Conservation (phyloP, 2,888 invertebrate species). For the Muscina levida region DNA sequence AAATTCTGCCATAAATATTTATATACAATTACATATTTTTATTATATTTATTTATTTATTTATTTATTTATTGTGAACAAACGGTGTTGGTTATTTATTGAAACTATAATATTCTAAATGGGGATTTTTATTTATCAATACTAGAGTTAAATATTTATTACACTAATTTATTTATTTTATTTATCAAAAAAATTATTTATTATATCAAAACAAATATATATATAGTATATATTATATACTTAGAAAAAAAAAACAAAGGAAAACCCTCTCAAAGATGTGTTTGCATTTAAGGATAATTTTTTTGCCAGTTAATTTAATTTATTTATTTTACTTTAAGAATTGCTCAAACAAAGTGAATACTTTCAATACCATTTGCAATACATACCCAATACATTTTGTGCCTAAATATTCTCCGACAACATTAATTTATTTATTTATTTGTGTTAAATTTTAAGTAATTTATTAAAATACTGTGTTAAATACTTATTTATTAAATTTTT, state of each 20-base stretch:
- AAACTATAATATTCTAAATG: slow-evolving; percentile 34
- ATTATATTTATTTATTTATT: slow-evolving; percentile 31
- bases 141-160: slow-evolving; percentile 56
- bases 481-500: slow-evolving; percentile 18
- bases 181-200: slow-evolving; percentile 47
- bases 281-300: slow-evolving; percentile 48
- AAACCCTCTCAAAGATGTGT: slow-evolving; percentile 51
- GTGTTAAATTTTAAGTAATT: slow-evolving; percentile 4
- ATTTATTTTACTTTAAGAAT: slow-evolving; percentile 43
- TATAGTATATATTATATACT: neutral
- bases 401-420: slow-evolving; percentile 44
- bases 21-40: slow-evolving; percentile 16
- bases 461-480: slow-evolving; percentile 14
- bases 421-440: slow-evolving; percentile 52
- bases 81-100: slow-evolving; percentile 59
- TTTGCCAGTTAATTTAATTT: slow-evolving; percentile 47
- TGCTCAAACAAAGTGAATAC: neutral
- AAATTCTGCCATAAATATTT: too few relatives aligned
- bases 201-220: slow-evolving; percentile 39
- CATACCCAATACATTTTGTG: slow-evolving; percentile 47
- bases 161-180: slow-evolving; percentile 38
- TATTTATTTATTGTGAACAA: slow-evolving; percentile 46
- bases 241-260: slow-evolving; percentile 61
- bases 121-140: slow-evolving; percentile 36
- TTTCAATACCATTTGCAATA: slow-evolving; percentile 31